Evolutionary conservation across 2,888 invertebrate genomes (phyloP), one percentile per base, ranked within the genome.

Genomic region (Embidobia sp.): DNA sequence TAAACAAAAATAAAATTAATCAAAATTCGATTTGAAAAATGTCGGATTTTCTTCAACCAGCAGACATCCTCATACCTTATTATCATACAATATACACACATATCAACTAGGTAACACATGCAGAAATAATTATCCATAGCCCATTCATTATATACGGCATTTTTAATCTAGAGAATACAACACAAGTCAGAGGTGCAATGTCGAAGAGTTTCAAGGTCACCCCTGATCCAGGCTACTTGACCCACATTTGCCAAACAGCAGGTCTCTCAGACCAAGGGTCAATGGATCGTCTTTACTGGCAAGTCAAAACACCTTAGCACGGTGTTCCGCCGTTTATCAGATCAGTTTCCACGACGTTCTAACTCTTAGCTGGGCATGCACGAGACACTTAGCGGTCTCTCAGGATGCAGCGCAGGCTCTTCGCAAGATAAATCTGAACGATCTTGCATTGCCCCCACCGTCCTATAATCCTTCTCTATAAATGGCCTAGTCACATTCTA

Each of bases 401-500:
- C 69, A 70, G 74, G 69, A 59, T 66, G 57, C 42, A 55, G 63
- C 33, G 31, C 67, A 55, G 55, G 19, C 37, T 46, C 57, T 64
- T 63, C 69, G 63, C 63, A 69, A 70, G 79, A 81, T 72, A 74
- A 76, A 80, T 80, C 78, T 73, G 72, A 79, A 75, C 72, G 72
- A 29, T 57, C 15, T 69, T 85, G 82, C 84, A 85, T 83, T 85
- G 78, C 86, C 87, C 88, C 88, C 89, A 88, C 88, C 87, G 88
- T 87, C 87, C 87, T 86, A 87, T 85, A 74, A 87, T 88, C 83
- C 79, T 83, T 81, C 83, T 83, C 84, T 89, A 89, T 89, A 89
- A 89, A 89, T 89, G 87, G 84, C 83, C 85, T 86, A 85, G 86
- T 84, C 85, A 85, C 84, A 83, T 83, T 85, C 84, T 84, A 84